Percentiles rank a stretch among this genome's conserved stretches.
Evolutionary conservation across 2,797 vertebrate species (phyloP).

Genomic region (Scomberomorus guttatus): DNA sequence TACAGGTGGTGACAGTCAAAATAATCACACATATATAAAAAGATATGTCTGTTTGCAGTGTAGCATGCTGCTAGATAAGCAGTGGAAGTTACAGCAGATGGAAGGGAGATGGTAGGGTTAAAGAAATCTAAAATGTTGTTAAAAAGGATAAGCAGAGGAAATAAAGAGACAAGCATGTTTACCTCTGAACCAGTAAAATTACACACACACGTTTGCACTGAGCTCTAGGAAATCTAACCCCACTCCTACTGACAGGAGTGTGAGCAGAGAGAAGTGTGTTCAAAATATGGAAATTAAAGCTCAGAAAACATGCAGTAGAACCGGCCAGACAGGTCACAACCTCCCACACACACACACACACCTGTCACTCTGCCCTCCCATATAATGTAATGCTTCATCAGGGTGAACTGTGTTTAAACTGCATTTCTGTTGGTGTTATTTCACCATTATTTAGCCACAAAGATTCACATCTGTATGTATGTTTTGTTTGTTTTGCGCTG

Average conservation of each 20-base stretch:
- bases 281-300: conserved; percentile 34
- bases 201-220: not conserved
- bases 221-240: not conserved
- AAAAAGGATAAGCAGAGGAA: not conserved
- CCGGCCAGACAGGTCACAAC: conserved; percentile 53
- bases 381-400: not conserved
- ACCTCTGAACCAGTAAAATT: not conserved
- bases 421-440: not conserved
- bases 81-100: not conserved
- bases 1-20: not conserved
- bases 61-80: not conserved
- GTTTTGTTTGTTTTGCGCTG: not conserved
- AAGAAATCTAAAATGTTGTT: not conserved
- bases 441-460: too few relatives aligned
- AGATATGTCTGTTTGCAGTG: not conserved
- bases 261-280: conserved; percentile 1
- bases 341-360: conserved; percentile 33
- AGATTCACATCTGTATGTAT: not conserved
- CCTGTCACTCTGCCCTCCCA: conserved; percentile 47
- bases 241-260: not conserved
- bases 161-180: not conserved
- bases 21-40: conserved; percentile 1
- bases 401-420: not conserved
- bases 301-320: conserved; percentile 4
- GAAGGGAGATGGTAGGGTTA: not conserved